Conservation (phyloP, 2,888 invertebrate genomes). For the Pherbina coryleti region DNA sequence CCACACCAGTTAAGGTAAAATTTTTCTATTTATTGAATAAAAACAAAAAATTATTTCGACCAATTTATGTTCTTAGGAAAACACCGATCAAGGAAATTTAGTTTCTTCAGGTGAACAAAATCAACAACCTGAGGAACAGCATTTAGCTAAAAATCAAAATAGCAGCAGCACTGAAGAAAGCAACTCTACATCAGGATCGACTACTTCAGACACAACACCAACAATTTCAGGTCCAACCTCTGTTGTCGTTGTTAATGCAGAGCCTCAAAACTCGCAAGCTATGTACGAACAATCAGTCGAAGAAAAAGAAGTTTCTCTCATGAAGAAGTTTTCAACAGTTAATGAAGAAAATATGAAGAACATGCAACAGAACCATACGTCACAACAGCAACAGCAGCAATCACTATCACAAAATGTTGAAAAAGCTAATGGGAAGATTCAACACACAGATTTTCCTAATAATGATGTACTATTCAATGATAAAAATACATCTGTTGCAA, state of each 20-base stretch:
- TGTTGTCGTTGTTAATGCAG: conserved; percentile 35
- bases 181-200: conserved; percentile 51
- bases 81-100: conserved; percentile 52
- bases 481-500: conserved; percentile 57
- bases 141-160: conserved; percentile 34
- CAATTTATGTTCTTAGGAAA: conserved; percentile 51
- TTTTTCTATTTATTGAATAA: neutral
- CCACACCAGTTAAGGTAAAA: conserved; percentile 67
- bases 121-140: conserved; percentile 38
- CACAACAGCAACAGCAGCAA: conserved; percentile 48
- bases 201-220: conserved; percentile 52
- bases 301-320: conserved; percentile 68
- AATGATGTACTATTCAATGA: conserved; percentile 52
- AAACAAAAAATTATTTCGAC: neutral
- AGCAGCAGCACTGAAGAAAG: conserved; percentile 49
- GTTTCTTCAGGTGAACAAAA: conserved; percentile 35
- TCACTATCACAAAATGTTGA: conserved; percentile 55
- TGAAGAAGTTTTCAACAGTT: conserved; percentile 68
- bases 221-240: conserved; percentile 34
- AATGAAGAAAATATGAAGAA: conserved; percentile 68
- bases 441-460: conserved; percentile 51
- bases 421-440: conserved; percentile 66
- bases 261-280: conserved; percentile 62
- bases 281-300: conserved; percentile 69
- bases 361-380: conserved; percentile 56